These are phyloP conservation scores for Epizoanthus fatuus DNA, from an alignment of 92 coral and sea anemone genomes.

Conservation along the genomic window DNA sequence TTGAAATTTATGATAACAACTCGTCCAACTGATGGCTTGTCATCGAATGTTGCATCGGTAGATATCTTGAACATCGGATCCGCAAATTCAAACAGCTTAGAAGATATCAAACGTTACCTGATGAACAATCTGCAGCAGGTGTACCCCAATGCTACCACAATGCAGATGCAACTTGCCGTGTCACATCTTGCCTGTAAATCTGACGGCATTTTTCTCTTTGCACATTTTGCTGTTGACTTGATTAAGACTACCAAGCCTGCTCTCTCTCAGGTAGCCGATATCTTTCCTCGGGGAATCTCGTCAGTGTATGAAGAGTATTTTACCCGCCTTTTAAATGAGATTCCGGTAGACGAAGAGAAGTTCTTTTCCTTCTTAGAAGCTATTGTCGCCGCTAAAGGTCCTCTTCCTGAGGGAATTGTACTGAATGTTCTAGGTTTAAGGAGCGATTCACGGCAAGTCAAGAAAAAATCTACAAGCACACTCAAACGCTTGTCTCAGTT, in stretches of 20 bases:
- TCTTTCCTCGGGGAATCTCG: constrained; percentile 68
- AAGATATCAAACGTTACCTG: constrained; percentile 57
- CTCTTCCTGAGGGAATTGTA: constrained; percentile 52
- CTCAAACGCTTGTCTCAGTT: constrained; percentile 45
- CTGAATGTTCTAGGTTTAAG: constrained; percentile 34
- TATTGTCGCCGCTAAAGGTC: constrained; percentile 64
- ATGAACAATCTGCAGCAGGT: constrained; percentile 12
- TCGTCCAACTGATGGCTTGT: constrained; percentile 44
- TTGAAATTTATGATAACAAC: constrained; percentile 66
- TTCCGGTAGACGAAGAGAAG: constrained; percentile 28
- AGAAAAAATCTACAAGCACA: not conserved
- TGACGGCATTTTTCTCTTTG: constrained; percentile 72
- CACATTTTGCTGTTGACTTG: constrained; percentile 50
- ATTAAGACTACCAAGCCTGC: not conserved
- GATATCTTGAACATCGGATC: constrained; percentile 41
- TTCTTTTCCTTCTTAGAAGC: constrained; percentile 58
- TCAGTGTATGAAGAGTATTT: constrained; percentile 68
- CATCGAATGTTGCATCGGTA: constrained; percentile 3
- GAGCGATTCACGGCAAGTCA: not conserved
- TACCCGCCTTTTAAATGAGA: constrained; percentile 35
- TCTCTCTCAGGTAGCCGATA: not conserved
- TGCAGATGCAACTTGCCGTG: constrained; percentile 12
- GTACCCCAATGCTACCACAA: constrained; percentile 26
- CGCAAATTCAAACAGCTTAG: constrained; percentile 37
- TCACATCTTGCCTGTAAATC: constrained; percentile 44